Percentiles rank a stretch among this genome's conserved stretches.
phyloP scores from a whole-genome alignment of 2,888 invertebrate species.

The Drosophila nr. perissopoda region DNA sequence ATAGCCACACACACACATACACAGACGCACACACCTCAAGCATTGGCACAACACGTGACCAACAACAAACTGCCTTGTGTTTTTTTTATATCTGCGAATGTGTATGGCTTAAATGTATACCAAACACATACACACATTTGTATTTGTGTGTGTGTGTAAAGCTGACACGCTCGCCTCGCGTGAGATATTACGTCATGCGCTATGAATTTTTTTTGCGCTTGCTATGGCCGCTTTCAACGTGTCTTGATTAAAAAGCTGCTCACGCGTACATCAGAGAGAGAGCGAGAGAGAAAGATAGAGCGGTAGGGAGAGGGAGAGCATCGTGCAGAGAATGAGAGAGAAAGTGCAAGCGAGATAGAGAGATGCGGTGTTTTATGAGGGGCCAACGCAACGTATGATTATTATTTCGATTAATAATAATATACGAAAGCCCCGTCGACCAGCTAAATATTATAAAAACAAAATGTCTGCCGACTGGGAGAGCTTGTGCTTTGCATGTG shows the following conservation, averaged over 20 bases:
- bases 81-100: conserved; percentile 22
- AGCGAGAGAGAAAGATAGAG: conserved; percentile 1
- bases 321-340: not conserved
- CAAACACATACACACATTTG: not conserved
- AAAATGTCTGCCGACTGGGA: conserved; percentile 62
- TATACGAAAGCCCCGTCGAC: conserved; percentile 23
- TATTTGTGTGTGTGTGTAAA: conserved; percentile 22
- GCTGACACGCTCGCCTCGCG: conserved; percentile 84
- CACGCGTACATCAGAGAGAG: conserved; percentile 38
- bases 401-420: conserved; percentile 73
- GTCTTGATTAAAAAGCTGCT: conserved; percentile 67
- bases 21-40: conserved; percentile 43
- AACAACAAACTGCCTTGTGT: conserved; percentile 70
- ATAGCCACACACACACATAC: conserved; percentile 13
- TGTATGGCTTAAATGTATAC: conserved; percentile 7
- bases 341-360: conserved; percentile 11
- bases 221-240: conserved; percentile 66
- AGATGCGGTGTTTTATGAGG: conserved; percentile 30
- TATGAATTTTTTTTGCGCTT: conserved; percentile 76
- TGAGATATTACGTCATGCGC: conserved; percentile 85
- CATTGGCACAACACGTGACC: conserved; percentile 81
- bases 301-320: not conserved
- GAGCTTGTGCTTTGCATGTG: conserved; percentile 20
- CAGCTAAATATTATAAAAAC: conserved; percentile 65
- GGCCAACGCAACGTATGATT: conserved; percentile 72